Evolutionary conservation across 2,888 invertebrate species (phyloP).

Genomic region (Oxyteleia sp.): DNA sequence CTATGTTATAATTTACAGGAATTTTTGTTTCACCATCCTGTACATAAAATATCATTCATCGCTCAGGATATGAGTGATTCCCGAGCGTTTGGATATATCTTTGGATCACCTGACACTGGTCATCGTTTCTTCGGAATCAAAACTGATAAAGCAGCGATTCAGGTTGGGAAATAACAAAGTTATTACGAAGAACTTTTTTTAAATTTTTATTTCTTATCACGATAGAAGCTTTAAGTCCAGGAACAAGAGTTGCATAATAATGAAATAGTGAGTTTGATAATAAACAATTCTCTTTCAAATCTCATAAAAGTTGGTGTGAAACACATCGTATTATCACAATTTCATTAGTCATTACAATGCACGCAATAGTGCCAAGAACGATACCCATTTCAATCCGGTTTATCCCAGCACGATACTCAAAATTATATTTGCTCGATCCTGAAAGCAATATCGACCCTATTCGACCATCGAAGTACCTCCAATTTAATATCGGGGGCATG

Average conservation of each 20-base stretch:
- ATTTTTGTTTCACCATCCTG: constrained; percentile 98
- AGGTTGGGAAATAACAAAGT: constrained; percentile 88
- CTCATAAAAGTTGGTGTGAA: constrained; percentile 44
- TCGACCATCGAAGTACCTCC: constrained; percentile 61
- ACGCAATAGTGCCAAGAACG: constrained; percentile 39
- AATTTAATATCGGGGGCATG: constrained; percentile 80
- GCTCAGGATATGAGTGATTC: constrained; percentile 99
- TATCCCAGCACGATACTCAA: constrained; percentile 76
- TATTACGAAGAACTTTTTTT: not conserved
- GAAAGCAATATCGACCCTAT: constrained; percentile 80
- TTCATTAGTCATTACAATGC: constrained; percentile 55
- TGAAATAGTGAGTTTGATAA: constrained; percentile 22
- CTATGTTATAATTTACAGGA: constrained; percentile 91
- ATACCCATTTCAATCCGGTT: constrained; percentile 59
- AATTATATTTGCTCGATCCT: constrained; percentile 84
- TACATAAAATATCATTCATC: constrained; percentile 99
- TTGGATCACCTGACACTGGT: constrained; percentile 97
- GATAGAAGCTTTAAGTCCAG: not conserved
- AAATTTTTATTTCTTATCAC: not conserved
- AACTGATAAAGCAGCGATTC: constrained; percentile 98
- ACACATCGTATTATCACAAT: constrained; percentile 43
- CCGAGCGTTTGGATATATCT: constrained; percentile 99
- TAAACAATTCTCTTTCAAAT: constrained; percentile 28
- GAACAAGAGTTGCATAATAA: constrained; percentile 7
- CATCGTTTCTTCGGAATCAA: constrained; percentile 99